Evolutionary conservation across 1,140 invertebrate genomes (phyloP).

Genomic region (Nephila pilipes): DNA sequence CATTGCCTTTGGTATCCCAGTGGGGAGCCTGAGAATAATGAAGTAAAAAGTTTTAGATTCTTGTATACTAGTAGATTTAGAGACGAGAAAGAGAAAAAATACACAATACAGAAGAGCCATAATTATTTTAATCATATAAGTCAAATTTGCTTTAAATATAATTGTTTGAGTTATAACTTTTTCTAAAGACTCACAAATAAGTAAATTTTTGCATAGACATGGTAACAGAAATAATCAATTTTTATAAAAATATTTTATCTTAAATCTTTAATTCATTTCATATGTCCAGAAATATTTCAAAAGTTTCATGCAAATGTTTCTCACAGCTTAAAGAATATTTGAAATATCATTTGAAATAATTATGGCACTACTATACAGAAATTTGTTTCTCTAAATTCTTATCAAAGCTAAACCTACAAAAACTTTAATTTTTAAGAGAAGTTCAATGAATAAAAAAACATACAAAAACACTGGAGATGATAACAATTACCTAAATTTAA

Average conservation of each 20-base stretch:
- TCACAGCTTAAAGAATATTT: not conserved
- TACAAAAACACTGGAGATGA: not conserved
- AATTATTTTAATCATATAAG: not conserved
- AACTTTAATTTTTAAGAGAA: not conserved
- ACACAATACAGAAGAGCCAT: not conserved
- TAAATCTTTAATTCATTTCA: not conserved
- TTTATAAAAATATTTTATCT: not conserved
- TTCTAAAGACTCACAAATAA: not conserved
- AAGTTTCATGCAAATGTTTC: too few relatives aligned
- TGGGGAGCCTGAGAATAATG: conserved; percentile 45
- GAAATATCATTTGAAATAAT: not conserved
- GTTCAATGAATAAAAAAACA: not conserved
- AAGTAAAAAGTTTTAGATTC: not conserved
- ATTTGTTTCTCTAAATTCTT: not conserved
- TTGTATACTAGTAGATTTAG: not conserved
- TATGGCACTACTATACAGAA: not conserved
- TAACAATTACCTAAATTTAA: not conserved
- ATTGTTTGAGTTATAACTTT: not conserved
- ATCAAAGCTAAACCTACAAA: not conserved
- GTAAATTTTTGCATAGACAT: not conserved
- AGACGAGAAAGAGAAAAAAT: not conserved
- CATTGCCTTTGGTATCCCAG: conserved; percentile 8
- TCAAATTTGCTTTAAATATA: not conserved
- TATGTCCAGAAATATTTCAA: not conserved
- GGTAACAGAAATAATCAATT: not conserved